These are phyloP conservation scores for Uria aalge DNA, from an alignment of 2,113 vertebrate species.

Conservation along the genomic window DNA sequence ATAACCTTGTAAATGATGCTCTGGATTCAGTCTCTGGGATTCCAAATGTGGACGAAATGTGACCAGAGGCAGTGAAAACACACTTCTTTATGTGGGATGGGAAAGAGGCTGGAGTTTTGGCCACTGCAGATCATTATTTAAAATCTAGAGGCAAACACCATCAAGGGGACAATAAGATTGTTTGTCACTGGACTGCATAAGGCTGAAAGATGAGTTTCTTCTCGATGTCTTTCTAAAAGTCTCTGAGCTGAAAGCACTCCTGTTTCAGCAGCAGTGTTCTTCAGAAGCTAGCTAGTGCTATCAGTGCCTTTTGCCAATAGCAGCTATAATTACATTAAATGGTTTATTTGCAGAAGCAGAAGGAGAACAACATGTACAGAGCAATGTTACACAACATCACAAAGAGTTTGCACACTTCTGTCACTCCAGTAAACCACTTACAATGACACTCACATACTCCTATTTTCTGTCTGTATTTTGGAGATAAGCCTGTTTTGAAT, in stretches of 20 bases:
- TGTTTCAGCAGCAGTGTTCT: neutral
- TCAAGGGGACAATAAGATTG: neutral
- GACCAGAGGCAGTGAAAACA: neutral
- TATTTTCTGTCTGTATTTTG: constrained; percentile 2
- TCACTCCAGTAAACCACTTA: neutral
- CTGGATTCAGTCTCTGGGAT: neutral
- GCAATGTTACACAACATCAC: neutral
- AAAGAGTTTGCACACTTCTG: constrained; percentile 32
- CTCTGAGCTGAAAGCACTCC: neutral
- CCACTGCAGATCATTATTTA: neutral
- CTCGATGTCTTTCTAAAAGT: neutral
- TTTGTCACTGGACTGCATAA: neutral
- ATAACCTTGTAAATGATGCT: neutral
- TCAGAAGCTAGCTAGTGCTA: neutral
- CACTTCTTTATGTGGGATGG: neutral
- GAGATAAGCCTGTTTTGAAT: neutral
- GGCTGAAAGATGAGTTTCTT: neutral
- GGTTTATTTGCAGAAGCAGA: constrained; percentile 27
- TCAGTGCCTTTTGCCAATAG: constrained; percentile 14
- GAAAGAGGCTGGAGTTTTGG: neutral
- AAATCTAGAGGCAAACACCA: neutral
- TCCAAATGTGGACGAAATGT: neutral
- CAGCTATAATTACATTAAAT: constrained; percentile 35
- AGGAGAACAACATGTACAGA: constrained; percentile 32
- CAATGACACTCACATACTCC: neutral